A percentile compares a stretch with the other conserved stretches of the same genome.
These are phyloP conservation scores for Pelecanus crispus DNA, from an alignment of 2,113 vertebrate species.

Conservation along the genomic window DNA sequence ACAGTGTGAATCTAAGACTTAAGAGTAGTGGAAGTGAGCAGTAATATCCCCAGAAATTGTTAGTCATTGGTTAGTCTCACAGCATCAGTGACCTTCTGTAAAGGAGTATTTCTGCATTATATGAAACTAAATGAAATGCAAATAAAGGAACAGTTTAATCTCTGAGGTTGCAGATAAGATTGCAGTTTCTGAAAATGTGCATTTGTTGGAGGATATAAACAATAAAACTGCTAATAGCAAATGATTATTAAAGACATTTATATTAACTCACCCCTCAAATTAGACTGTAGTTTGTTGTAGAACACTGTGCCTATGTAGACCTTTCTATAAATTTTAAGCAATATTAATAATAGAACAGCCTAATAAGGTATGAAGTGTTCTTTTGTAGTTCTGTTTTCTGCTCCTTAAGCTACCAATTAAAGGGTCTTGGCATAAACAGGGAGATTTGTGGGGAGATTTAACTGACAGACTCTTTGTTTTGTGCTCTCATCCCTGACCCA, in stretches of 20 bases:
- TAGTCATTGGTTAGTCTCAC: neutral
- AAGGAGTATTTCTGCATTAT: neutral
- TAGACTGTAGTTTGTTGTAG: neutral
- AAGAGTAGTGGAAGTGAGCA: neutral
- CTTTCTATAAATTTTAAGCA: neutral
- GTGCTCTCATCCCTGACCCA: neutral
- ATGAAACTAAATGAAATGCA: neutral
- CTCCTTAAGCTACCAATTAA: neutral
- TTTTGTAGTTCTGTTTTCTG: neutral
- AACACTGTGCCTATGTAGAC: neutral
- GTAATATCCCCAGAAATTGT: neutral
- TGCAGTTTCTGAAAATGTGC: neutral
- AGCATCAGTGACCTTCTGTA: neutral
- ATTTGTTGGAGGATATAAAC: neutral
- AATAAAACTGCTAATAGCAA: neutral
- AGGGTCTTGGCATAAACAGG: neutral
- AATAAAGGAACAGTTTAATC: neutral
- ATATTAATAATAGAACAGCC: neutral
- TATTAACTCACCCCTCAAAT: neutral
- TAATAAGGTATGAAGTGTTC: neutral
- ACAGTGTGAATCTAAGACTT: neutral
- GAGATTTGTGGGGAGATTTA: neutral
- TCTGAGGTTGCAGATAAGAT: neutral
- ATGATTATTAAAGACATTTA: neutral
- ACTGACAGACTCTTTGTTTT: neutral